Base-by-base conservation (phyloP, 37 sponge, comb jelly and placozoan species). In the Oopsacas minuta region DNA sequence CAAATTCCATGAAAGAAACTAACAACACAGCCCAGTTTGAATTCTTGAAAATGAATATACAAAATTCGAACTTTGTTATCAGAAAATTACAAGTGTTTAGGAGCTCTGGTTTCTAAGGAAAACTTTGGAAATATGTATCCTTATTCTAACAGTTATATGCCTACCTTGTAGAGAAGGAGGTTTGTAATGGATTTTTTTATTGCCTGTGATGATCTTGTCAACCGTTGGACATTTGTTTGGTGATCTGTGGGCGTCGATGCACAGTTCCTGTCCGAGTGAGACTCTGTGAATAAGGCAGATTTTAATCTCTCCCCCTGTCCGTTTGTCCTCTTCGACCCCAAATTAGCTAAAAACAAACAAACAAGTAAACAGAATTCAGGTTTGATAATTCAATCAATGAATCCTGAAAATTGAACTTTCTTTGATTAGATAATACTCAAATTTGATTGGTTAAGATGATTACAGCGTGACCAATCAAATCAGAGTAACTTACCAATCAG, bases 1-100 rank as follows among this genome's bases (percentile, higher is more conserved):
- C 30, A 61, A 25, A 61, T 61, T 61, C 75, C 7, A 3, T 3
- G 75, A 61, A 61, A 61, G 75, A 61, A 34, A 34, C 75, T 25
- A 12, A 61, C 22, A 61, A 61, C 20, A n/a, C 75, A 61, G 32
- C 22, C 3, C 28, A 25, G 28, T 61, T n/a, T 34, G 75, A 61
- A 61, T 61, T 32, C 75, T 61, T 61, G 75, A 61, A 61, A 61
- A 61, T n/a, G 75, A n/a, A 61, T 61, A 61, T n/a, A 32, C 49
- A 42, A n/a, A n/a, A n/a, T n/a, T n/a, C n/a, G n/a, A n/a, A n/a
- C n/a, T n/a, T n/a, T n/a, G n/a, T n/a, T n/a, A n/a, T n/a, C n/a
- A n/a, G n/a, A n/a, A n/a, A n/a, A n/a, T n/a, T n/a, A n/a, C n/a
- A n/a, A n/a, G n/a, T n/a, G n/a, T n/a, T n/a, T n/a, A n/a, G n/a